phyloP scores from a whole-genome alignment of 64 coral and sea anemone genomes.

The Pocillopora damicornis region DNA sequence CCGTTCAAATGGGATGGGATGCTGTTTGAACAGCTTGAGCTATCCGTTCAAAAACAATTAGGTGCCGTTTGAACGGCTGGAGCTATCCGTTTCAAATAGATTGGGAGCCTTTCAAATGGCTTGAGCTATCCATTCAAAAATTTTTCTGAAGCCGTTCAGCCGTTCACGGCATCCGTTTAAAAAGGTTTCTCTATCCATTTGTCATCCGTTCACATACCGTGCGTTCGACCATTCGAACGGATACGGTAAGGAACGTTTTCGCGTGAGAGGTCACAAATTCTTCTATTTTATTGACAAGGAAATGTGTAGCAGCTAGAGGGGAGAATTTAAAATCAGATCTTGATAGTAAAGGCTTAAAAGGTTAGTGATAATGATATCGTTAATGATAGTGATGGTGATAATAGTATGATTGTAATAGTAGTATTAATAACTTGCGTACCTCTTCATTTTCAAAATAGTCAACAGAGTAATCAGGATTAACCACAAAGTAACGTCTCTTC shows the following conservation, averaged over 20 bases:
- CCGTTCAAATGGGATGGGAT: too few species aligned
- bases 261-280: not conserved
- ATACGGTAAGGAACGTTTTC: not conserved
- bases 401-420: too few species aligned
- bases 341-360: too few species aligned
- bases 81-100: not conserved
- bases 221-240: not conserved
- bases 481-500: constrained; percentile 93
- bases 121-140: not conserved
- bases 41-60: too few species aligned
- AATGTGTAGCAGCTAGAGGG: too few species aligned
- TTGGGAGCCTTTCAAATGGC: not conserved
- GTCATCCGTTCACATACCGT: not conserved
- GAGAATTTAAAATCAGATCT: too few species aligned
- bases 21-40: too few species aligned
- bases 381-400: too few species aligned
- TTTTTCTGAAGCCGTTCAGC: not conserved
- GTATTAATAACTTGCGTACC: constrained; percentile 21
- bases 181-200: not conserved
- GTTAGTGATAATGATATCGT: too few species aligned
- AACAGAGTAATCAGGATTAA: constrained; percentile 72
- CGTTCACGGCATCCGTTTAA: not conserved
- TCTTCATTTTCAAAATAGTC: constrained; percentile 96
- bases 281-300: too few species aligned
- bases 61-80: too few species aligned